phyloP scores from a whole-genome alignment of 2,113 vertebrate genomes.

The Barbus barbus region DNA sequence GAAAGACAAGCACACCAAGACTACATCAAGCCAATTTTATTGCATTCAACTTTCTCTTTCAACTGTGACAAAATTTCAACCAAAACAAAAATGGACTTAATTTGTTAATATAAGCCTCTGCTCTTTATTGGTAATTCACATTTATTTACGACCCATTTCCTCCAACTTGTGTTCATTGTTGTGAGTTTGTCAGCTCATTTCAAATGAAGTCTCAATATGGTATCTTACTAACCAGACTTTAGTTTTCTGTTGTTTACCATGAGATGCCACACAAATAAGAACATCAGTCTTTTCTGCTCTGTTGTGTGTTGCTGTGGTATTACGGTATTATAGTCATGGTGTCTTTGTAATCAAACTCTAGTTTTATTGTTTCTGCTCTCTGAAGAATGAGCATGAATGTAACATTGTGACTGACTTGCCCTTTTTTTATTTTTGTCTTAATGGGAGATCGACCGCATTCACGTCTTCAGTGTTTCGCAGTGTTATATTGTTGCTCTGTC shows the following conservation, averaged over 20 bases:
- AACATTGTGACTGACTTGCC: constrained; percentile 29
- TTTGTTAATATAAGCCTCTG: not conserved
- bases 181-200: not conserved
- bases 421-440: constrained; percentile 36
- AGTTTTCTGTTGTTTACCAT: constrained; percentile 8
- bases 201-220: constrained; percentile 1
- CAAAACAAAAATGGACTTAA: not conserved
- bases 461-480: constrained; percentile 28
- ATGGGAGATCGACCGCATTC: constrained; percentile 19
- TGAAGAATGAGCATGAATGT: constrained; percentile 47
- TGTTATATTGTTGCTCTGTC: constrained; percentile 59
- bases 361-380: constrained; percentile 35
- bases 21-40: not conserved
- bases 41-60: not conserved
- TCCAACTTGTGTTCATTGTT: not conserved
- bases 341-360: constrained; percentile 35
- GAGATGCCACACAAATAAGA: constrained; percentile 30
- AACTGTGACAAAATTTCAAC: not conserved
- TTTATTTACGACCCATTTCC: not conserved
- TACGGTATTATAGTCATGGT: constrained; percentile 11
- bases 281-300: constrained; percentile 1
- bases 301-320: constrained; percentile 22
- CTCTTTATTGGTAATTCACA: not conserved
- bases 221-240: not conserved
- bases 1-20: constrained; percentile 6